Percentiles rank a stretch among this genome's conserved stretches.
These are phyloP conservation scores for Carterocephalus palaemon DNA, from an alignment of 2,888 invertebrate genomes.

Conservation along the genomic window DNA sequence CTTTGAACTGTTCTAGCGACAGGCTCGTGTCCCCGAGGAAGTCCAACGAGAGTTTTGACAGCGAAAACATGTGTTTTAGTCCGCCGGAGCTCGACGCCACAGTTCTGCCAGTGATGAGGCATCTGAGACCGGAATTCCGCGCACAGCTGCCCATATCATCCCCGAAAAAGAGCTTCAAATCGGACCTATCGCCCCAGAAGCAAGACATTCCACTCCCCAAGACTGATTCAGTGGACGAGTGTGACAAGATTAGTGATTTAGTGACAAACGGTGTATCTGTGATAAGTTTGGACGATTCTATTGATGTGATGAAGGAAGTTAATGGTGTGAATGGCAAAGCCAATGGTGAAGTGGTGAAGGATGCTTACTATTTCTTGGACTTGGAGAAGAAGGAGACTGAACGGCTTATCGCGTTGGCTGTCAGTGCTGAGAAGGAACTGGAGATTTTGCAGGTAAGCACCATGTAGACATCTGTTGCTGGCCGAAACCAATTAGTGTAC, in stretches of 20 bases:
- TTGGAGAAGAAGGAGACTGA: constrained; percentile 86
- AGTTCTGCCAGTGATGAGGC: constrained; percentile 87
- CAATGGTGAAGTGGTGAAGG: constrained; percentile 72
- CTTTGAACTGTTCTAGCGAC: constrained; percentile 57
- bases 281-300: constrained; percentile 58
- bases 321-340: constrained; percentile 39
- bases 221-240: constrained; percentile 42
- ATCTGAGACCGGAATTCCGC: constrained; percentile 90
- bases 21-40: constrained; percentile 51
- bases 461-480: too few species aligned
- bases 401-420: constrained; percentile 83
- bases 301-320: constrained; percentile 35
- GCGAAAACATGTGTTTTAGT: constrained; percentile 48
- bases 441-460: constrained; percentile 72
- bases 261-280: constrained; percentile 60
- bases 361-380: constrained; percentile 88
- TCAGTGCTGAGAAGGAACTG: constrained; percentile 84
- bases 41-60: constrained; percentile 46
- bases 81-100: constrained; percentile 53
- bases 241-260: constrained; percentile 37
- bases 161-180: constrained; percentile 73
- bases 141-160: constrained; percentile 87
- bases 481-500: too few species aligned
- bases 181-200: constrained; percentile 58
- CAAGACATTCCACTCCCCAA: constrained; percentile 57